Evolutionary conservation across 2,797 vertebrate genomes (phyloP), one percentile per base, ranked within the genome.

Genomic region (Paramormyrops hopkinsi): DNA sequence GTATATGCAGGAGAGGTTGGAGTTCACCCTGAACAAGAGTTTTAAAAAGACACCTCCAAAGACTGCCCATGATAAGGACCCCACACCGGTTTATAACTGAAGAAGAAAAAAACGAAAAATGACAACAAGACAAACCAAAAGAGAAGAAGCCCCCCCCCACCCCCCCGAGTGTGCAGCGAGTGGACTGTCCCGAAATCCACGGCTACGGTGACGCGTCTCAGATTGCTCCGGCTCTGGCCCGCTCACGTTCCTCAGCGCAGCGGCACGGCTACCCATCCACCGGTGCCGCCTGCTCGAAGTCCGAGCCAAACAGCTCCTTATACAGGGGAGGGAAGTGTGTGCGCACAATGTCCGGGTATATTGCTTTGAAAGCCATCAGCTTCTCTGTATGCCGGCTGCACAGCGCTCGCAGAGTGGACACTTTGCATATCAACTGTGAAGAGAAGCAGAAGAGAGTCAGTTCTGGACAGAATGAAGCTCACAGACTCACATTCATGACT

Each of bases 241-340:
- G 95, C 95, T 69, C 93, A 95, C 94, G 92, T 94, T 94, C 93
- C 92, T 90, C 94, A 92, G 92, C 92, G 93, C 94, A 92, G 93
- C 92, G 93, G 92, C 94, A 29, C 90, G 0, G 93, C 96, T 96
- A 98, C 95, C 96, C 96, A 92, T 97, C 96, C 79, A 96, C 95
- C 91, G 96, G 97, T 95, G 97, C 95, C 76, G 95, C 94, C 95
- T 97, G 96, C 94, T 99, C 97, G 87, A 97, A 97, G 95, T 98
- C 97, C 84, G 97, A 97, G 90, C 97, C 97, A 90, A 98, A 99
- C 92, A 99, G 95, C 94, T 99, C 98, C 95, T 97, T 98, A 93
- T 99, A 99, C 89, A 99, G 96, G 2, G 98, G 98, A 94, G 98
- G 98, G 95, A 99, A 98, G 94, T 97, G 97, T 73, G 97, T 95